phyloP scores from a whole-genome alignment of 2,888 invertebrate genomes.

The Drosophila eohydei region DNA sequence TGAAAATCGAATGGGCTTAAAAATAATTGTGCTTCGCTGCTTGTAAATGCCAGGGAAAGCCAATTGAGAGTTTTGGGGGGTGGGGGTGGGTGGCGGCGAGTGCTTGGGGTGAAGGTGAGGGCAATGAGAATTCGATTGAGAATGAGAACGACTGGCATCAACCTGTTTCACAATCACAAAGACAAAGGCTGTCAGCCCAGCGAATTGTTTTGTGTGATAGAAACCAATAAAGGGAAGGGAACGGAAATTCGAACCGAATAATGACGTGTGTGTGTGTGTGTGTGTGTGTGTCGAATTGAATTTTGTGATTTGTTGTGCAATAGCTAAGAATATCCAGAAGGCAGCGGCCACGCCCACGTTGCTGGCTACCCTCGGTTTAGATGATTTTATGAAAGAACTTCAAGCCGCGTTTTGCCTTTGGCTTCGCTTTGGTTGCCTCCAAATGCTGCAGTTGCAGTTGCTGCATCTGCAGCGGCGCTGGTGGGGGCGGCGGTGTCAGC shows the following conservation, averaged over 20 bases:
- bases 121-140: slow-evolving; percentile 8
- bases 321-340: slow-evolving; percentile 21
- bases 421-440: slow-evolving; percentile 22
- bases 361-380: slow-evolving; percentile 17
- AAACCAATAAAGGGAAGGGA: not conserved
- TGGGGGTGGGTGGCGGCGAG: not conserved
- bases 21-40: slow-evolving; percentile 8
- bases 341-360: slow-evolving; percentile 11
- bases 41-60: slow-evolving; percentile 3
- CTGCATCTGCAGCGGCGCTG: slow-evolving; percentile 37
- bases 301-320: slow-evolving; percentile 22
- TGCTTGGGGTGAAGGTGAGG: not conserved
- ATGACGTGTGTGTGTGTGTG: slow-evolving; percentile 5
- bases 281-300: slow-evolving; percentile 10
- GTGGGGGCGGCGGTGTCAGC: slow-evolving; percentile 62
- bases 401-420: slow-evolving; percentile 40
- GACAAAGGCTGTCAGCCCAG: not conserved
- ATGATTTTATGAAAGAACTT: slow-evolving; percentile 67
- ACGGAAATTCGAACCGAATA: slow-evolving; percentile 22
- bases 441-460: slow-evolving; percentile 9
- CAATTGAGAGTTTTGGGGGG: slow-evolving; percentile 1
- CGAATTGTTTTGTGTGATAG: not conserved
- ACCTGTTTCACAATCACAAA: slow-evolving; percentile 11
- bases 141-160: not conserved
- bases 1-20: slow-evolving; percentile 4